These are phyloP conservation scores for Helarctos malayanus DNA, from an alignment of 2,797 vertebrate genomes.

Conservation along the genomic window DNA sequence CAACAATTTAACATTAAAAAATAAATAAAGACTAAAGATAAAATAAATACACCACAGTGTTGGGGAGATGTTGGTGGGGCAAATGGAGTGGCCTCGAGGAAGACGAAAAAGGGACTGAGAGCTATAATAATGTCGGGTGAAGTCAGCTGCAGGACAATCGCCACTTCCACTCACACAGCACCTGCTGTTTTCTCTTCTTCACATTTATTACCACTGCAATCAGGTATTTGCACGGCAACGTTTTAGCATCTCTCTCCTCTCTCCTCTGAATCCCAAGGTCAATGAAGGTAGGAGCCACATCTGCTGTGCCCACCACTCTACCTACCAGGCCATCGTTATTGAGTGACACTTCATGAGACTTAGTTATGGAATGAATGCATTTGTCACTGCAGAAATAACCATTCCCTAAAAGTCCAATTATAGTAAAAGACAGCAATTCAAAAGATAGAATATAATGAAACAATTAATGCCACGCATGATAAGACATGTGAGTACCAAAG, in stretches of 20 bases:
- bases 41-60: neutral
- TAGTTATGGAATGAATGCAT: neutral
- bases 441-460: neutral
- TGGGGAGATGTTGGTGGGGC: too few species aligned
- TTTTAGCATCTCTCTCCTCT: neutral
- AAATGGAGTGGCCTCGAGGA: neutral
- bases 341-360: neutral
- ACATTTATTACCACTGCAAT: too few species aligned
- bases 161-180: neutral
- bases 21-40: neutral
- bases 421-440: conserved; percentile 29
- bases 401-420: conserved; percentile 19
- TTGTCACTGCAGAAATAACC: neutral
- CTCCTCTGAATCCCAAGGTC: neutral
- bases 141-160: neutral
- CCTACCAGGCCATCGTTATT: neutral
- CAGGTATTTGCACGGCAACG: neutral
- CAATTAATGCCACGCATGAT: neutral
- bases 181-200: neutral
- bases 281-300: neutral
- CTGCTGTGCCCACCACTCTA: too few species aligned
- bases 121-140: neutral
- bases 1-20: neutral
- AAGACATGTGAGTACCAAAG: neutral
- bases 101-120: neutral